Evolutionary conservation across 2,113 vertebrate species (phyloP).

Genomic region (Siniperca knerii): DNA sequence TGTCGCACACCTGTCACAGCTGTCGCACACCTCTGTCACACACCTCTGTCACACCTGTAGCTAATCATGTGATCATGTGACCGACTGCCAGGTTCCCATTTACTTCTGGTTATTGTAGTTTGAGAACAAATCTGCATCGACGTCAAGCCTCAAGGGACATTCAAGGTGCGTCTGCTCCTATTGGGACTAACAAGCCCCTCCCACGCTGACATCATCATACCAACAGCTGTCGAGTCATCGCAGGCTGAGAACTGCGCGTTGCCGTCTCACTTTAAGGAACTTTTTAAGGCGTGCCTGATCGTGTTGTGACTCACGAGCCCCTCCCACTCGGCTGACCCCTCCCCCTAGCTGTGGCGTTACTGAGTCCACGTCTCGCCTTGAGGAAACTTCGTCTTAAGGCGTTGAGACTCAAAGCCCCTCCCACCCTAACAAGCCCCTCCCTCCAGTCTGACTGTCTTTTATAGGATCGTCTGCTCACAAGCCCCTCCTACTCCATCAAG

Average conservation of each 20-base stretch:
- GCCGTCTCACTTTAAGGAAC: background rate
- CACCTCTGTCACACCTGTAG: background rate
- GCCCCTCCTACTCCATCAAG: background rate
- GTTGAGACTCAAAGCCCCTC: background rate
- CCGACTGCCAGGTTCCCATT: background rate
- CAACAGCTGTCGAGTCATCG: background rate
- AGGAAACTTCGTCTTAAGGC: background rate
- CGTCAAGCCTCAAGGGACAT: background rate
- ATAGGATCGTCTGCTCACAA: background rate
- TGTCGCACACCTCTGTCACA: no score
- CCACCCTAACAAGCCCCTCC: background rate
- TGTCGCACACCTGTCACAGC: no score
- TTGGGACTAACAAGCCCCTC: background rate
- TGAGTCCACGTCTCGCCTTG: background rate
- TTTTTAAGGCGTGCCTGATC: slow-evolving; percentile 30
- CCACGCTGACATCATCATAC: background rate
- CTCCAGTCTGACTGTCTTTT: no score
- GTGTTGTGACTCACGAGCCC: background rate
- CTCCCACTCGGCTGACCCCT: background rate
- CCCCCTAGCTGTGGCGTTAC: background rate
- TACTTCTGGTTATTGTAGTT: background rate
- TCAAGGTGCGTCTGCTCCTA: background rate
- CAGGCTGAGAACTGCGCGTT: background rate
- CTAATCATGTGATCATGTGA: no score
- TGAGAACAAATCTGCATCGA: background rate